Conservation (phyloP, 2,797 vertebrate species). For the Uromys caudimaculatus region DNA sequence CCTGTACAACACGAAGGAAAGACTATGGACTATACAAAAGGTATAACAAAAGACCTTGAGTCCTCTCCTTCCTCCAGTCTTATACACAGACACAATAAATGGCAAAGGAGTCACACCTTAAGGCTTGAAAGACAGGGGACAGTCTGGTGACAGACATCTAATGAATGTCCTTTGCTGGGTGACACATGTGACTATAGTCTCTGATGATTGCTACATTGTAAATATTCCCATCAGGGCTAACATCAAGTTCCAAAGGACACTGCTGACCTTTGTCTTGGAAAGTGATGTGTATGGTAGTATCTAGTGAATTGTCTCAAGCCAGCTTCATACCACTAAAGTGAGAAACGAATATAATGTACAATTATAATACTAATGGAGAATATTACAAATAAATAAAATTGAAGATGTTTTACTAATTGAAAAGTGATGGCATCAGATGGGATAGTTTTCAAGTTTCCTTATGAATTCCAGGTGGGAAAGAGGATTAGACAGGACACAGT, state of each 20-base stretch:
- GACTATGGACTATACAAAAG: neutral
- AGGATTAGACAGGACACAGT: neutral
- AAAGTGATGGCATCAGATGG: neutral
- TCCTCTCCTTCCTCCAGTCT: fast-evolving
- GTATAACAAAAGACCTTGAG: neutral
- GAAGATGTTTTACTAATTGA: neutral
- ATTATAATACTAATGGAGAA: slow-evolving; percentile 8
- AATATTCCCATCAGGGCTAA: neutral
- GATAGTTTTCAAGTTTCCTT: neutral
- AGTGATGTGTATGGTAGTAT: neutral
- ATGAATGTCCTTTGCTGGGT: neutral
- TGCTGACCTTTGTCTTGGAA: neutral
- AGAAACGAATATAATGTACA: neutral
- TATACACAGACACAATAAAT: too few relatives aligned
- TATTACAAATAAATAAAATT: neutral
- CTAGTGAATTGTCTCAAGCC: neutral
- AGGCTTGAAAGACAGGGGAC: neutral
- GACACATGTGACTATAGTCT: neutral
- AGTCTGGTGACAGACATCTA: neutral
- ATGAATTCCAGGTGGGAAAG: neutral
- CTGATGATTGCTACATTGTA: neutral
- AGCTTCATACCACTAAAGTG: neutral
- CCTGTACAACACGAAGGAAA: neutral
- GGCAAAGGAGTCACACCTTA: neutral
- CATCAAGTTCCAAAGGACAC: neutral